Conservation (phyloP, 2,113 vertebrate genomes). For the Oryzias celebensis region DNA sequence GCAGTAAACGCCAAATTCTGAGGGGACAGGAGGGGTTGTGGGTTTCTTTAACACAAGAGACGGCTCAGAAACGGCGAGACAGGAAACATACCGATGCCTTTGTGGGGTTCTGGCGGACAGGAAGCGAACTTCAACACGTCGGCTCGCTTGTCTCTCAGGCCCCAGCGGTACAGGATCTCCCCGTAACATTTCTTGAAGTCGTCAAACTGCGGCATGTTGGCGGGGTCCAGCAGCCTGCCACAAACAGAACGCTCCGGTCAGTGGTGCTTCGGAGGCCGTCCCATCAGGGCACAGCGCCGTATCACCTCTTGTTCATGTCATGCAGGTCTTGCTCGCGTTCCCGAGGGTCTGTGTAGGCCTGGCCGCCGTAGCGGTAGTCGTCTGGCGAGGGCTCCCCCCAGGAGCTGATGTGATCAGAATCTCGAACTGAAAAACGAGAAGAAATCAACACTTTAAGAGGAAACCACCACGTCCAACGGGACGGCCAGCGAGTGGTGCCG, state of each 20-base stretch:
- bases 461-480: accelerated
- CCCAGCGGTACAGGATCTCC: conserved; percentile 96
- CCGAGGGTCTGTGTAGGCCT: conserved; percentile 82
- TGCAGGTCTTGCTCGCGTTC: conserved; percentile 94
- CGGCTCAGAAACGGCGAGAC: background rate
- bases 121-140: conserved; percentile 97
- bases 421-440: conserved; percentile 69
- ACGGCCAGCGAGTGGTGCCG: accelerated
- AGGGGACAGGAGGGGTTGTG: background rate
- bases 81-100: conserved; percentile 86
- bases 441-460: background rate
- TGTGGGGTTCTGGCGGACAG: conserved; percentile 93
- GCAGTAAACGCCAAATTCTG: conserved; percentile 96
- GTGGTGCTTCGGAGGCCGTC: background rate
- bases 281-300: background rate
- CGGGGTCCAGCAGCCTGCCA: conserved; percentile 88
- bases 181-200: conserved; percentile 98
- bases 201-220: conserved; percentile 91
- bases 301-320: conserved; percentile 93
- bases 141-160: conserved; percentile 89
- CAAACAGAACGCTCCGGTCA: too few relatives aligned
- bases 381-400: conserved; percentile 93
- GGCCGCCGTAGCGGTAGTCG: conserved; percentile 85
- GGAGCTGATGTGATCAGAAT: conserved; percentile 80
- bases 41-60: background rate